Evolutionary conservation across 2,797 vertebrate genomes (phyloP).

Genomic region (Ceryle rudis): DNA sequence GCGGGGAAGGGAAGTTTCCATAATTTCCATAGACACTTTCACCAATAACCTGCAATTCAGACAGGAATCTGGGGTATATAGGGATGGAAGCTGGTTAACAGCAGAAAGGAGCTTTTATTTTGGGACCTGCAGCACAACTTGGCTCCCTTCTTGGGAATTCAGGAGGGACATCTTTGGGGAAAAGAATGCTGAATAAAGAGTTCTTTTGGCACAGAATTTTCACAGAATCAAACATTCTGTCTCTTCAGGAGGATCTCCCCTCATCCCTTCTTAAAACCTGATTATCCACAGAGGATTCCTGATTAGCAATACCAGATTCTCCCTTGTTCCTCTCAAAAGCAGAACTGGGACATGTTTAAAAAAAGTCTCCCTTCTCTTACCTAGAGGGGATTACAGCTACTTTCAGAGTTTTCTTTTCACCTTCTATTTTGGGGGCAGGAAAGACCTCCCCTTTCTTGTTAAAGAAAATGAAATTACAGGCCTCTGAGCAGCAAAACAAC

Average conservation of each 20-base stretch:
- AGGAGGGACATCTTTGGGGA: not conserved
- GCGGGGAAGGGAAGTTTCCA: not conserved
- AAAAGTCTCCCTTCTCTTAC: not conserved
- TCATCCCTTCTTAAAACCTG: not conserved
- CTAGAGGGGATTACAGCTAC: not conserved
- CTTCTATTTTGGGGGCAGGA: not conserved
- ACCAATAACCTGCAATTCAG: conserved; percentile 19
- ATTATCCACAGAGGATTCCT: not conserved
- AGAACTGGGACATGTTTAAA: not conserved
- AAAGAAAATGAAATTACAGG: conserved; percentile 5
- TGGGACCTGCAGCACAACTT: conserved; percentile 15
- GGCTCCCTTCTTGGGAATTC: conserved; percentile 2
- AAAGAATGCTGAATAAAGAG: conserved; percentile 9
- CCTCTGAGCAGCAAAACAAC: conserved; percentile 17
- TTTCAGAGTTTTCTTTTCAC: not conserved
- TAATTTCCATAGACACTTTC: not conserved
- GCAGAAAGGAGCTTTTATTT: conserved; percentile 25
- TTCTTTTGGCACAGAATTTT: conserved; percentile 64
- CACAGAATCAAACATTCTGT: not conserved
- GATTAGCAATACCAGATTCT: not conserved
- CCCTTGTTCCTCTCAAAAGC: not conserved
- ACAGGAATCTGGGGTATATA: not conserved
- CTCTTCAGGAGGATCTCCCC: not conserved
- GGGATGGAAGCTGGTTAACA: not conserved
- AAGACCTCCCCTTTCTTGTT: not conserved